phyloP scores from a whole-genome alignment of 2,797 vertebrate species.

The Thamnophis elegans region DNA sequence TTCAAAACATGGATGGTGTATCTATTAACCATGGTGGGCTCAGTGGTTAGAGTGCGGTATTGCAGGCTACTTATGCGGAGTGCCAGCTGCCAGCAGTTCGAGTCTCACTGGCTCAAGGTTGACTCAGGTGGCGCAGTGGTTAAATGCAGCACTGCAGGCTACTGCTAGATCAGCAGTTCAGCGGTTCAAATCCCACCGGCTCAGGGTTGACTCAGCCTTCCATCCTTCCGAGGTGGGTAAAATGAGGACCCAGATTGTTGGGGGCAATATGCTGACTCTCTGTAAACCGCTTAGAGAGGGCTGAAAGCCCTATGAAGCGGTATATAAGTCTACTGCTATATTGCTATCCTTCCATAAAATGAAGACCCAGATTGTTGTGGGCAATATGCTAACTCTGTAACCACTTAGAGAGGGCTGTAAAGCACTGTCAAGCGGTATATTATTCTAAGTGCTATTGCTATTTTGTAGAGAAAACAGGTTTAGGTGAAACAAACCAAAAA shows the following conservation, averaged over 20 bases:
- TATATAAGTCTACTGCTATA: too few relatives aligned
- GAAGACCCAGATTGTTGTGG: background rate
- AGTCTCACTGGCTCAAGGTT: background rate
- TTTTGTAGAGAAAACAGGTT: background rate
- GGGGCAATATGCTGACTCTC: background rate
- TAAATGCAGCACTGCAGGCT: too few relatives aligned
- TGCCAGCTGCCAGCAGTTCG: background rate
- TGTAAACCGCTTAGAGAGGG: background rate
- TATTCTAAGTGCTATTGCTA: background rate
- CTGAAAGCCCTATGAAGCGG: background rate
- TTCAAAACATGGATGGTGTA: background rate
- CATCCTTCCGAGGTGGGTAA: background rate
- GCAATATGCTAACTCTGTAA: background rate
- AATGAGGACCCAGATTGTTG: background rate
- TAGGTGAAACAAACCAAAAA: conserved; percentile 51
- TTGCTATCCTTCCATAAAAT: background rate
- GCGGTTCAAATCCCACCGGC: background rate
- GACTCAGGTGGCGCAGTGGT: too few relatives aligned
- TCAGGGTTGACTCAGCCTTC: background rate
- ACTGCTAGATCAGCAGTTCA: too few relatives aligned
- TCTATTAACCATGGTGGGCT: too few relatives aligned
- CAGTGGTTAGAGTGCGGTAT: background rate
- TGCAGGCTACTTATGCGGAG: background rate
- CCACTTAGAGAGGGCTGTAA: background rate
- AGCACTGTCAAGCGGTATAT: background rate